phyloP scores from a whole-genome alignment of 2,113 vertebrate genomes.

The Alectura lathami region DNA sequence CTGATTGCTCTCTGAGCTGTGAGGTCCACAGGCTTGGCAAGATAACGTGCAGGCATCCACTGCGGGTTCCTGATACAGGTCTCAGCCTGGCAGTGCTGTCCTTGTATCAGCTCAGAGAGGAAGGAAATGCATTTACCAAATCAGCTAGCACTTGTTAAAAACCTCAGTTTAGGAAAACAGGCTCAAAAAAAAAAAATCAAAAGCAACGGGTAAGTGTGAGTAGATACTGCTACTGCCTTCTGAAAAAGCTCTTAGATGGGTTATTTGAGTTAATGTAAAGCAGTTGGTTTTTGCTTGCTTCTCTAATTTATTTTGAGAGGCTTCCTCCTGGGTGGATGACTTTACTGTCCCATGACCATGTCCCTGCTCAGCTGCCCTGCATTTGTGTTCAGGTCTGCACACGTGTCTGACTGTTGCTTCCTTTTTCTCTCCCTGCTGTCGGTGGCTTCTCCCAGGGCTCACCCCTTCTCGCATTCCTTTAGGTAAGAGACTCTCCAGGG shows the following conservation, averaged over 20 bases:
- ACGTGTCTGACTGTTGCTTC: slow-evolving; percentile 45
- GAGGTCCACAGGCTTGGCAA: background rate
- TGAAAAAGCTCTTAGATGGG: background rate
- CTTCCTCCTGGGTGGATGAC: background rate
- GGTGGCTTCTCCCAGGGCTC: slow-evolving; percentile 83
- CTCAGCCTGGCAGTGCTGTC: slow-evolving; percentile 6
- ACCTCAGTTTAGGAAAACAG: background rate
- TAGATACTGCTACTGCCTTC: background rate
- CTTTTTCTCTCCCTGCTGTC: slow-evolving; percentile 74
- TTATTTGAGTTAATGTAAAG: background rate
- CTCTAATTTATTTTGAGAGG: background rate
- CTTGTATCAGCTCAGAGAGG: background rate
- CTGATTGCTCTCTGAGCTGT: background rate
- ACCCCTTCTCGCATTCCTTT: slow-evolving; percentile 95
- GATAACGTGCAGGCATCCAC: background rate
- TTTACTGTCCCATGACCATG: background rate
- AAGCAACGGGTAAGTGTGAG: background rate
- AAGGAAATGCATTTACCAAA: background rate
- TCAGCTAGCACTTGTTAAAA: background rate
- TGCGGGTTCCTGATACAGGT: background rate
- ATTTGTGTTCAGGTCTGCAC: background rate
- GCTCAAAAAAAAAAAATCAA: background rate
- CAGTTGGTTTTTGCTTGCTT: background rate
- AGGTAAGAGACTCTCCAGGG: slow-evolving; percentile 84
- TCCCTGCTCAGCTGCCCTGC: background rate